Evolutionary conservation across 2,888 invertebrate species (phyloP), one percentile per base, ranked within the genome.

Genomic region (Pseudococcus viburni): DNA sequence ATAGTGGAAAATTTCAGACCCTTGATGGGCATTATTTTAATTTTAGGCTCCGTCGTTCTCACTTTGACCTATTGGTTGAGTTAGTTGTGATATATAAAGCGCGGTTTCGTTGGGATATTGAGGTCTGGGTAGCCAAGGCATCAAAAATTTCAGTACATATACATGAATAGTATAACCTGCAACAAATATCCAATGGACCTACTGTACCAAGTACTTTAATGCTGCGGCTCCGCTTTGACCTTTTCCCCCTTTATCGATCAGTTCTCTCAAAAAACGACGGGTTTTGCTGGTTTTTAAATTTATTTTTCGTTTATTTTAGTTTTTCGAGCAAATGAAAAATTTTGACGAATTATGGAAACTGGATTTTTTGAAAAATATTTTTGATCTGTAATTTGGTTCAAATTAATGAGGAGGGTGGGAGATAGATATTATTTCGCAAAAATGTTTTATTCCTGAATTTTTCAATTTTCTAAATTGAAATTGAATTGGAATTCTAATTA

Each of bases 141-240:
- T 86, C 86, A 33, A 86, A 86, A 55, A n/a, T 59, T 59, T 59
- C 86, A 86, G 86, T 64, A 86, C 86, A 33, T 33, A 86, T 86
- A 86, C 64, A 85, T 42, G 86, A 86, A 64, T 86, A 64, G 64
- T 42, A 80, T 86, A 86, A 86, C 42, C 86, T 68, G 64, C 86
- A 64, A 86, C 33, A 86, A 64, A 59, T 68, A 86, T 86, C 86
- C 86, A 86, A 86, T 86, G 86, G 86, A 86, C 86, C 86, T 86
- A 86, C 42, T 42, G 86, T 86, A 86, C 86, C 86, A 86, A 86
- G 86, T 86, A 86, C 86, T 86, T 64, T 86, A 64, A 64, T 86
- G 86, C 86, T 42, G 39, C 39, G 86, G 86, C 86, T 68, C 86
- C 86, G 39, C 26, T 86, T 42, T 86, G 86, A 86, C 86, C 86